phyloP scores from a whole-genome alignment of 2,113 vertebrate genomes.

The Heteronetta atricapilla region DNA sequence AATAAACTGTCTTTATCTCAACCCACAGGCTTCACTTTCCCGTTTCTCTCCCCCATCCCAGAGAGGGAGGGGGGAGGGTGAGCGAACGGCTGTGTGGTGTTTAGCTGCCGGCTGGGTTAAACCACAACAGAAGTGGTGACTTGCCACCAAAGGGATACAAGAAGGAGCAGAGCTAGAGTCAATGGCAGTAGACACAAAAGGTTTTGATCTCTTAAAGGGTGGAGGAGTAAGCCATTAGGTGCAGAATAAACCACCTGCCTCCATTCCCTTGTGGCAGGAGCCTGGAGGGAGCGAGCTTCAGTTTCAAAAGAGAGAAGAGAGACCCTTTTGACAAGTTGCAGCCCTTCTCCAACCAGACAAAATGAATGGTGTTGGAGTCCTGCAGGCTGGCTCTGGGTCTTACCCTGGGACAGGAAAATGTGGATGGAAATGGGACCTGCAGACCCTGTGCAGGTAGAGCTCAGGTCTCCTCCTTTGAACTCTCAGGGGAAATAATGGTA shows the following conservation, averaged over 20 bases:
- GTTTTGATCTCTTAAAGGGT: neutral
- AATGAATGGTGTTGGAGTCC: neutral
- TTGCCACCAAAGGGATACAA: neutral
- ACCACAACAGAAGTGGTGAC: no score
- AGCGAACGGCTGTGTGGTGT: no score
- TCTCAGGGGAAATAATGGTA: neutral
- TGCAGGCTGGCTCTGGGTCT: neutral
- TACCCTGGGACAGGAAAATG: accelerated
- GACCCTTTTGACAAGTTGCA: neutral
- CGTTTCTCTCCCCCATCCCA: no score
- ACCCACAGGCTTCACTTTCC: no score
- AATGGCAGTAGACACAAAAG: neutral
- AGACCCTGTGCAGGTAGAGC: accelerated
- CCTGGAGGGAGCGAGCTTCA: neutral
- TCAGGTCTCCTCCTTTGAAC: neutral
- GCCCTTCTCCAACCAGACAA: neutral
- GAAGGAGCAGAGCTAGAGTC: neutral
- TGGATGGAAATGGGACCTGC: neutral
- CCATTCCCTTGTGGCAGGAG: neutral
- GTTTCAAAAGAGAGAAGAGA: neutral
- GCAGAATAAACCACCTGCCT: neutral
- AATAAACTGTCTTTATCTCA: no score
- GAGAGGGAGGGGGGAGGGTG: no score
- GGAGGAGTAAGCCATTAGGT: neutral
- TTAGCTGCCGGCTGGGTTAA: no score